Evolutionary conservation across 64 coral and sea anemone species (phyloP), one percentile per base, ranked within the genome.

Genomic region (Actinia equina): DNA sequence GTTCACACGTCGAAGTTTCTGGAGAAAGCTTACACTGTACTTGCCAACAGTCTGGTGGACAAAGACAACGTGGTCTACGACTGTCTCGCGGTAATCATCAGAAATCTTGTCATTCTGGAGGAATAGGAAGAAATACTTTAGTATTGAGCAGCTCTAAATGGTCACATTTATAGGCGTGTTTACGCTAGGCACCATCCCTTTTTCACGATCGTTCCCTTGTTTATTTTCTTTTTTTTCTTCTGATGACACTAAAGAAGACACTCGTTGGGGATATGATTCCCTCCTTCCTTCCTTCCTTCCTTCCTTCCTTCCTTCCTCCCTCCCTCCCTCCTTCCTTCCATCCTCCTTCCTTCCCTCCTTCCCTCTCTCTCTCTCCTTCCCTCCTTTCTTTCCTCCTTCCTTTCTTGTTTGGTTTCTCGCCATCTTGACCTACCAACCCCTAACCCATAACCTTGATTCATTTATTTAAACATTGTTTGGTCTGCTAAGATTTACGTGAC

Each of bases 61-160:
- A 42, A 91, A 99, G 87, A 99, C 97, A 54, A 99, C 97, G 64
- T 99, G 97, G 15, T 99, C 89, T 11, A 99, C 97, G 1, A 99
- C 97, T 42, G 91, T 95, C 42, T 95, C 93, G 67, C 97, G 93
- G 77, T 99, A 80, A 8, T 95, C 88, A 20, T 99, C 93, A 2
- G 97, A 93, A 52, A 99, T 99, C 88, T 99, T 99, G 77, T 99
- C 97, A 85, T 99, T 99, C 97, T 99, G 69, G 6, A 57, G 55
- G 55, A 11, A 57, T 13, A 49, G 11, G 55, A 57, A 12, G 55
- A 57, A 57, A 57, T 57, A 57, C 55, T 57, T 57, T 57, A 57
- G 13, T 57, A 57, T 2, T 8, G 11, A 57, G 15, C 2, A 57
- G 15, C 13, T 57, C 11, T 57, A 0, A 57, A 57, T 57, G 55